phyloP scores from a whole-genome alignment of 2,797 vertebrate genomes.

The Falco cherrug region DNA sequence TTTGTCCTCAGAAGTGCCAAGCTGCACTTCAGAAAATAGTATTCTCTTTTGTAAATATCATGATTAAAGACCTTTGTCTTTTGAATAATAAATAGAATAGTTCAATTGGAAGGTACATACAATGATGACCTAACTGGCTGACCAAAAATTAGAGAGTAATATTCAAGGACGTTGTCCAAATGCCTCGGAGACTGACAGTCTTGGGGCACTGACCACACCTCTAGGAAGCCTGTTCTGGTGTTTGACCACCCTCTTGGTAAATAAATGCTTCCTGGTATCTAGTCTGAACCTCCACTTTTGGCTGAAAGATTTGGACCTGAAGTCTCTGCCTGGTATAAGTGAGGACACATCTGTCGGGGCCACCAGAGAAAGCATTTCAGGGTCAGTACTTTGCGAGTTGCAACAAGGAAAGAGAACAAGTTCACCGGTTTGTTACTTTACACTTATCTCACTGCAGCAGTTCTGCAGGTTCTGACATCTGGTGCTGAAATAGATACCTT shows the following conservation, averaged over 20 bases:
- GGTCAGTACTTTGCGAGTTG: not conserved
- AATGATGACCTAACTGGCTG: not conserved
- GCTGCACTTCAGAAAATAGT: not conserved
- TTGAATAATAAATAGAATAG: not conserved
- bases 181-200: not conserved
- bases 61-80: not conserved
- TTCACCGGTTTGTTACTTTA: not conserved
- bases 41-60: not conserved
- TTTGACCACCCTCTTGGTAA: not conserved
- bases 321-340: not conserved
- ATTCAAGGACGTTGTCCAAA: not conserved
- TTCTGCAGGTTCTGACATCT: not conserved
- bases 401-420: not conserved
- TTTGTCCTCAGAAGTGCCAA: not conserved
- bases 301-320: not conserved
- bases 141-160: not conserved
- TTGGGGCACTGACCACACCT: not conserved
- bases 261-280: not conserved
- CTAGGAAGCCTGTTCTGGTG: not conserved
- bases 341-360: not conserved
- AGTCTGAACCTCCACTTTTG: not conserved
- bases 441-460: fast-evolving
- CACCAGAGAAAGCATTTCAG: not conserved
- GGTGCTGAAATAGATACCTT: not conserved
- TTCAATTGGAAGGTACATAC: not conserved